Conservation (phyloP, 2,113 vertebrate genomes). For the Origma solitaria region DNA sequence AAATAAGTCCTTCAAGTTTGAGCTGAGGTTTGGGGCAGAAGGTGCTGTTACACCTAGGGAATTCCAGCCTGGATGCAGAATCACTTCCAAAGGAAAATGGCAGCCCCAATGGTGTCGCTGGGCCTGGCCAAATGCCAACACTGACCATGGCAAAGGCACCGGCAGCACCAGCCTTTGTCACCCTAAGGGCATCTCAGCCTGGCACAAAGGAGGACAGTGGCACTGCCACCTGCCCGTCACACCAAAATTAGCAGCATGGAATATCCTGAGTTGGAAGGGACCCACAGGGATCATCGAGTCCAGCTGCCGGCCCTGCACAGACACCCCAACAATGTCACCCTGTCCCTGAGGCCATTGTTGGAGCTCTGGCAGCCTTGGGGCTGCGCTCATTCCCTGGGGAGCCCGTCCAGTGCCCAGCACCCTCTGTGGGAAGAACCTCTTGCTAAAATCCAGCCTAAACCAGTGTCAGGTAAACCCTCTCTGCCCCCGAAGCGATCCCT, state of each 20-base stretch:
- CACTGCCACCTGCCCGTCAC: background rate
- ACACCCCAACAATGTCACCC: background rate
- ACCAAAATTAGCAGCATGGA: background rate
- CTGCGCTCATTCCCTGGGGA: fast-evolving
- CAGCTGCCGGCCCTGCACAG: background rate
- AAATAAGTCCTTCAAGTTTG: background rate
- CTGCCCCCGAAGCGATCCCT: fast-evolving
- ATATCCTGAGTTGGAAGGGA: background rate
- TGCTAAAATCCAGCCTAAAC: background rate
- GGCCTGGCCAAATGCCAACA: fast-evolving
- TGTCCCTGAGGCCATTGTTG: fast-evolving
- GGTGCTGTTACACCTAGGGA: background rate
- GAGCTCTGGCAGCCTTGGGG: background rate
- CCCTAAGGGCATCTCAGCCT: fast-evolving
- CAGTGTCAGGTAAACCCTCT: background rate
- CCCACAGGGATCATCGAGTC: fast-evolving
- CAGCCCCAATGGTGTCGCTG: fast-evolving
- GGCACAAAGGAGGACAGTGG: background rate
- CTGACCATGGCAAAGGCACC: fast-evolving
- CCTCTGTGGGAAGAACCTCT: background rate
- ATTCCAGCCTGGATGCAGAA: background rate
- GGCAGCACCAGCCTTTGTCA: fast-evolving
- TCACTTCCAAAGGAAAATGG: background rate
- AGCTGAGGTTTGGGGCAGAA: background rate
- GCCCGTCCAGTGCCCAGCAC: fast-evolving